Conservation (phyloP, 1,140 invertebrate genomes). For the Fopius arisanus region DNA sequence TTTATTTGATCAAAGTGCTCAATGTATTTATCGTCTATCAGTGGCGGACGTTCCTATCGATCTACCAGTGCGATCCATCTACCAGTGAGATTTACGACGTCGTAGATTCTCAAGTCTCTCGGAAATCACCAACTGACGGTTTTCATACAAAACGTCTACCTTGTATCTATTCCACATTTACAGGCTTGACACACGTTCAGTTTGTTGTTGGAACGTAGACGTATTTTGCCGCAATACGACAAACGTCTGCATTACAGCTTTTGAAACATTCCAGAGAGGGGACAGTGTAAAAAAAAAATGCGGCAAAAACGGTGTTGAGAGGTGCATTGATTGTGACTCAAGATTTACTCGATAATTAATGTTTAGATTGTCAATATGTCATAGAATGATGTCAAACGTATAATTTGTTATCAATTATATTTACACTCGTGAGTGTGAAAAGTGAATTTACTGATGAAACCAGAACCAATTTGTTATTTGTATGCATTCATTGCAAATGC, state of each 20-base stretch:
- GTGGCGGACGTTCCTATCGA: slow-evolving; percentile 39
- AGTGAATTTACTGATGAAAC: neutral
- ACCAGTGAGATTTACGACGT: slow-evolving; percentile 44
- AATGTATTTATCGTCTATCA: slow-evolving; percentile 40
- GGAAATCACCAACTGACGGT: slow-evolving; percentile 29
- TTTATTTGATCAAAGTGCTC: neutral
- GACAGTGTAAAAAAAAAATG: neutral
- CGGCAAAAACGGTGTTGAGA: neutral
- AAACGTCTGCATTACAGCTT: neutral
- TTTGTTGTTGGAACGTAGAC: neutral
- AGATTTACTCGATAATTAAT: slow-evolving; percentile 32
- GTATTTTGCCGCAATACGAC: slow-evolving; percentile 16
- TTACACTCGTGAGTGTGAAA: neutral
- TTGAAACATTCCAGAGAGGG: neutral
- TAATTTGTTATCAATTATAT: neutral
- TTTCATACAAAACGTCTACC: slow-evolving; percentile 2
- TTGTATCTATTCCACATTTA: neutral
- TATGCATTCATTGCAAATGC: too few relatives aligned
- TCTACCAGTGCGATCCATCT: slow-evolving; percentile 21
- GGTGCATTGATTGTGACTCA: slow-evolving; percentile 26
- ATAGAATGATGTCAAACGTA: slow-evolving; percentile 16
- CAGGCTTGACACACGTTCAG: neutral
- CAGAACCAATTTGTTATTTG: too few relatives aligned
- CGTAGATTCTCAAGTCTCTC: slow-evolving; percentile 38
- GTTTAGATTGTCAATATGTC: slow-evolving; percentile 20